These are phyloP conservation scores for Radopholus similis DNA, from an alignment of 1,140 invertebrate genomes.

Conservation along the genomic window DNA sequence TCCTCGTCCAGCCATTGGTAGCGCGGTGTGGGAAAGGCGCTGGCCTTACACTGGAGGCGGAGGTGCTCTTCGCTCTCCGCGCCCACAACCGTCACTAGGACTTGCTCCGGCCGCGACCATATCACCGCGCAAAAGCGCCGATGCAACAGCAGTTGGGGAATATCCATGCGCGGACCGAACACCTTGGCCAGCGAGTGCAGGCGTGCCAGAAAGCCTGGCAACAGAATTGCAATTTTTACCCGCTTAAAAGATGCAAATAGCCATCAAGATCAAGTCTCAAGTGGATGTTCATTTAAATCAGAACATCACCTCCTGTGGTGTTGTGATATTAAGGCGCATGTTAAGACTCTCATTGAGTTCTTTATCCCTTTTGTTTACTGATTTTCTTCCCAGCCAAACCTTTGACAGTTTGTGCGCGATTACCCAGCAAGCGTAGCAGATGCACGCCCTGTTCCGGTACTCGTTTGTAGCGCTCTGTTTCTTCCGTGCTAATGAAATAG, in stretches of 20 bases:
- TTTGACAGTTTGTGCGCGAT: slow-evolving; percentile 55
- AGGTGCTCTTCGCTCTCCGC: slow-evolving; percentile 28
- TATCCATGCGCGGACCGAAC: slow-evolving; percentile 43
- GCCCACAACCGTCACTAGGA: slow-evolving; percentile 37
- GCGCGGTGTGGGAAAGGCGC: slow-evolving; percentile 50
- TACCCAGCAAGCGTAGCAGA: slow-evolving; percentile 47
- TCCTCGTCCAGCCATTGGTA: slow-evolving; percentile 52
- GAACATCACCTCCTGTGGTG: too few relatives aligned
- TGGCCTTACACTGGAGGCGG: slow-evolving; percentile 54
- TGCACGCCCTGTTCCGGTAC: slow-evolving; percentile 38
- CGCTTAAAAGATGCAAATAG: slow-evolving; percentile 18
- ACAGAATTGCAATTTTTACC: slow-evolving; percentile 17
- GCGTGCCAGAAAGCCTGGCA: slow-evolving; percentile 14
- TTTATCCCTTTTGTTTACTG: too few relatives aligned
- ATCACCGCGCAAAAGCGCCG: slow-evolving; percentile 55
- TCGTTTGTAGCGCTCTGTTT: slow-evolving; percentile 38
- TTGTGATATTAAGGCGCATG: too few relatives aligned
- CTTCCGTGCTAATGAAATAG: slow-evolving; percentile 38
- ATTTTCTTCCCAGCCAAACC: too few relatives aligned
- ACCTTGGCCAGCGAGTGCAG: slow-evolving; percentile 39
- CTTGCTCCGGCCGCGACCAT: slow-evolving; percentile 48
- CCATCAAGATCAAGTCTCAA: too few relatives aligned
- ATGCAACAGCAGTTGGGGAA: slow-evolving; percentile 47
- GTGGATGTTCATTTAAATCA: too few relatives aligned
- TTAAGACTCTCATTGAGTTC: too few relatives aligned